Conservation (phyloP, 2,113 vertebrate species). For the Heteronetta atricapilla region DNA sequence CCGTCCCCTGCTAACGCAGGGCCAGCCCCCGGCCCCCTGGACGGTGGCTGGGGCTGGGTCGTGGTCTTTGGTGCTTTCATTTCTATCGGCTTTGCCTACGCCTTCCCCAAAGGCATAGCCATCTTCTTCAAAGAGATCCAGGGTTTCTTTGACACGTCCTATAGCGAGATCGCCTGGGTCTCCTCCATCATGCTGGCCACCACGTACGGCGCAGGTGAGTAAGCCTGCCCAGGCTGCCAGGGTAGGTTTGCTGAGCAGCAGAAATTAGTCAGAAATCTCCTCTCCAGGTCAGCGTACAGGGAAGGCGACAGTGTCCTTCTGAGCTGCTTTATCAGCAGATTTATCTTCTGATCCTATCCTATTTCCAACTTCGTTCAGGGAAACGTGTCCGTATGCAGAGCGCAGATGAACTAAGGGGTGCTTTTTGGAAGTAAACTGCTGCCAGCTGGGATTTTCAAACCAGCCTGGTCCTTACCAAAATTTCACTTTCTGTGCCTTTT, state of each 20-base stretch:
- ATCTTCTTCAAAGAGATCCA: conserved; percentile 87
- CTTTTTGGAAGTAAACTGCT: neutral
- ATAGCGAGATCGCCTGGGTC: conserved; percentile 80
- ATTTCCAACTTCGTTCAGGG: neutral
- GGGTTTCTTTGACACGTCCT: conserved; percentile 79
- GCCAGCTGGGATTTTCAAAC: neutral
- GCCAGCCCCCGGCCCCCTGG: conserved; percentile 63
- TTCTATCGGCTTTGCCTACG: conserved; percentile 83
- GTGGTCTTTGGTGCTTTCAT: conserved; percentile 81
- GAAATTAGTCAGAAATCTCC: neutral
- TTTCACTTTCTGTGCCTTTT: neutral
- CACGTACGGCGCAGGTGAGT: conserved; percentile 84
- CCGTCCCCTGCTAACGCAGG: neutral
- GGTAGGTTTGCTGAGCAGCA: neutral
- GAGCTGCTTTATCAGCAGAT: rapidly evolving
- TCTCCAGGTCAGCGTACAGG: rapidly evolving
- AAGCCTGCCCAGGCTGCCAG: neutral
- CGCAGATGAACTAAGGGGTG: neutral
- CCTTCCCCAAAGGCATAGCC: conserved; percentile 83
- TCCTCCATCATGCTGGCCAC: conserved; percentile 83
- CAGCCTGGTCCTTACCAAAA: rapidly evolving
- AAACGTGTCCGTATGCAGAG: neutral
- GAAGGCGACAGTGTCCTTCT: neutral
- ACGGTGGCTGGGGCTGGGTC: conserved; percentile 83
- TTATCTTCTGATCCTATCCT: rapidly evolving